phyloP scores from a whole-genome alignment of 37 sponge, comb jelly and placozoan species.

The Crambe crambe region DNA sequence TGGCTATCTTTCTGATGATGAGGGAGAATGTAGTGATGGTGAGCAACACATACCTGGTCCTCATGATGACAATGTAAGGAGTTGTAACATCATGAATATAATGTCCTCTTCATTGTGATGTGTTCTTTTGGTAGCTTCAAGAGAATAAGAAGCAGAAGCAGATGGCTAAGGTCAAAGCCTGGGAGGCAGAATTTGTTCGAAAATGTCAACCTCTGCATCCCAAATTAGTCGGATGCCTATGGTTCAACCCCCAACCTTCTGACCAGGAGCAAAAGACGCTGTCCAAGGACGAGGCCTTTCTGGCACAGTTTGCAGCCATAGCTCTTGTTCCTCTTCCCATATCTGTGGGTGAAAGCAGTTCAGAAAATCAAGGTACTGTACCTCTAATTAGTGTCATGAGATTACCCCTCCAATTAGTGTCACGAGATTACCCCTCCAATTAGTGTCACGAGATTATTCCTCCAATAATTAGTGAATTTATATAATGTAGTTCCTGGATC shows the following conservation, averaged over 20 bases:
- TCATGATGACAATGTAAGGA: neutral
- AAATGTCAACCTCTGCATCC: constrained; percentile 72
- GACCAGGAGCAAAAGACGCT: neutral
- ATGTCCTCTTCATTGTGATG: neutral
- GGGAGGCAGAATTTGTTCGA: constrained; percentile 73
- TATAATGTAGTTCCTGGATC: neutral
- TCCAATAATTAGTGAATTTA: neutral
- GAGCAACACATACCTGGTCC: neutral
- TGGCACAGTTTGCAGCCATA: constrained; percentile 35
- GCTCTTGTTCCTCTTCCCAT: constrained; percentile 41
- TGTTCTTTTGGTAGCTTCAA: neutral
- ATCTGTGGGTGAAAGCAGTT: neutral
- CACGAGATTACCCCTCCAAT: too few relatives aligned
- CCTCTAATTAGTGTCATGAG: too few relatives aligned
- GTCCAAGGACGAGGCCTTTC: constrained; percentile 31
- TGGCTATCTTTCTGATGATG: constrained; percentile 97
- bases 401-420: too few relatives aligned
- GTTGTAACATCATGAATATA: too few relatives aligned
- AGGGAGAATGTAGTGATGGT: constrained; percentile 82
- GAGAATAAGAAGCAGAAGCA: constrained; percentile 33
- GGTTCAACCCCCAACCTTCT: constrained; percentile 17
- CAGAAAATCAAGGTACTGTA: constrained; percentile 2
- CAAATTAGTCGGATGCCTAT: constrained; percentile 62
- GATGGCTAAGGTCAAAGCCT: constrained; percentile 70
- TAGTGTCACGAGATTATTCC: neutral